Conservation (phyloP, 2,797 vertebrate species). For the Sebastes hubbsi region DNA sequence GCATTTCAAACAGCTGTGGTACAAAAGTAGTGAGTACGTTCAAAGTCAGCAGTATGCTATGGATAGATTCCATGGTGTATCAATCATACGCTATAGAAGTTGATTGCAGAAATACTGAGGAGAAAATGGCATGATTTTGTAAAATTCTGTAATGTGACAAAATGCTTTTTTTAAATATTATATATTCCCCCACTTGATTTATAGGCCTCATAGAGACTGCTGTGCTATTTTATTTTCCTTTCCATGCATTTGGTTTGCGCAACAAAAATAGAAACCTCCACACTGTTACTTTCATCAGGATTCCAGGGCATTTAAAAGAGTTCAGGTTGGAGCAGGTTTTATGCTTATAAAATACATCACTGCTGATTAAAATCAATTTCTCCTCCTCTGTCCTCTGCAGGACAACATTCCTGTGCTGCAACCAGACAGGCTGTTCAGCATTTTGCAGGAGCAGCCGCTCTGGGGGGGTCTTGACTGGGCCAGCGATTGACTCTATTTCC, state of each 20-base stretch:
- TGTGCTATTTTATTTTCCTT: background rate
- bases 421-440: conserved; percentile 43
- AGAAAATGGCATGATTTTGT: background rate
- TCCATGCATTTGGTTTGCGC: conserved; percentile 33
- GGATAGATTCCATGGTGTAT: conserved; percentile 41
- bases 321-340: conserved; percentile 48
- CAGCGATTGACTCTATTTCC: conserved; percentile 66
- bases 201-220: background rate
- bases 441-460: conserved; percentile 54
- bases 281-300: conserved; percentile 38
- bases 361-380: conserved; percentile 52
- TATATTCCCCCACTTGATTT: conserved; percentile 1
- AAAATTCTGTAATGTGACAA: conserved; percentile 3
- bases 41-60: conserved; percentile 58
- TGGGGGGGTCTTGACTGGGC: conserved; percentile 44
- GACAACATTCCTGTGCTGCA: conserved; percentile 31
- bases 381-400: conserved; percentile 30
- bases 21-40: conserved; percentile 62
- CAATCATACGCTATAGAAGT: conserved; percentile 11
- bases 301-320: conserved; percentile 40
- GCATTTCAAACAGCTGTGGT: conserved; percentile 70
- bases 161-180: conserved; percentile 6
- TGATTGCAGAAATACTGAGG: conserved; percentile 8
- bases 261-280: conserved; percentile 1
- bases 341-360: conserved; percentile 63